Evolutionary conservation across 2,888 invertebrate genomes (phyloP).

Genomic region (Phengaris alcon): DNA sequence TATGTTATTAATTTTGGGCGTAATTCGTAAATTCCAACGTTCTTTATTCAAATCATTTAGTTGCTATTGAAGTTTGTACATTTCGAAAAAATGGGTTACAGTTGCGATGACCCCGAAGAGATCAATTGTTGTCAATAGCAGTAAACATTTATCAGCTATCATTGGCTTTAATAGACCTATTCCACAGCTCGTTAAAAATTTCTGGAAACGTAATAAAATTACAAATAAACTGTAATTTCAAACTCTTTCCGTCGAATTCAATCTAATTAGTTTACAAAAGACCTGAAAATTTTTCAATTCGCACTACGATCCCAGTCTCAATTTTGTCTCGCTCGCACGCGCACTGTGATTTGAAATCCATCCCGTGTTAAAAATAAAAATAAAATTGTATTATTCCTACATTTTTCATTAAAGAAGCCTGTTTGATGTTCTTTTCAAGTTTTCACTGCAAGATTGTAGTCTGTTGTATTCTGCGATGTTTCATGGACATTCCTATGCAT

Average conservation of each 20-base stretch:
- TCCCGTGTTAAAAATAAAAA: neutral
- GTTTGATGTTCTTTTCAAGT: conserved; percentile 20
- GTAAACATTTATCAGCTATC: neutral
- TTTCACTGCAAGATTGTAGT: conserved; percentile 2
- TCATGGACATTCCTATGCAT: neutral
- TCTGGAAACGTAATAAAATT: neutral
- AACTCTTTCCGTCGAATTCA: too few relatives aligned
- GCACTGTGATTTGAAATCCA: too few relatives aligned
- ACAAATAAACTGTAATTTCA: neutral
- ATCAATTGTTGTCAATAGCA: conserved; percentile 10
- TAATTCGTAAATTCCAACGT: too few relatives aligned
- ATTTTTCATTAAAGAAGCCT: neutral
- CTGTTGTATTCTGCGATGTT: neutral
- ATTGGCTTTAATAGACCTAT: neutral
- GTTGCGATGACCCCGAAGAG: neutral
- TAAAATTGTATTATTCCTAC: neutral
- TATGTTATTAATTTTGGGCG: too few relatives aligned
- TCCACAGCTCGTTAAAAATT: neutral
- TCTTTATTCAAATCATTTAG: too few relatives aligned
- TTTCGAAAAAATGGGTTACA: too few relatives aligned
- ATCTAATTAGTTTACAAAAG: too few relatives aligned
- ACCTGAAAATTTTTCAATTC: too few relatives aligned
- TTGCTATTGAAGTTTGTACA: too few relatives aligned
- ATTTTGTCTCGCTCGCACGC: too few relatives aligned
- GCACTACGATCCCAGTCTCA: too few relatives aligned